These are phyloP conservation scores for Drosophila sp. DNA, from an alignment of 1,140 invertebrate species.

Conservation along the genomic window DNA sequence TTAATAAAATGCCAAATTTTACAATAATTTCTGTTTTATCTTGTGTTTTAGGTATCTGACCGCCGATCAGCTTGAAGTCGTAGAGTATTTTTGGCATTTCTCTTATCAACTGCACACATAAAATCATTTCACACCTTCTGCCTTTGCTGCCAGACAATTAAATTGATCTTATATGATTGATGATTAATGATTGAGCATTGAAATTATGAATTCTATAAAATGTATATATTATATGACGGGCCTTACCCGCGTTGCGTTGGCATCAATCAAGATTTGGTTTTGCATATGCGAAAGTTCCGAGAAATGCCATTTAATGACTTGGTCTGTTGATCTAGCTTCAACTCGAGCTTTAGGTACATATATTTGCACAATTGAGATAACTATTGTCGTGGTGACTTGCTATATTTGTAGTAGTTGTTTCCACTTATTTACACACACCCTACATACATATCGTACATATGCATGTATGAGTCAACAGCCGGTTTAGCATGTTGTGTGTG, in stretches of 20 bases:
- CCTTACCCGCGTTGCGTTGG: slow-evolving; percentile 16
- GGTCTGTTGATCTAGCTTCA: slow-evolving; percentile 16
- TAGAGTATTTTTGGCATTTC: neutral
- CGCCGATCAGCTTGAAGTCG: neutral
- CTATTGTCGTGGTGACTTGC: slow-evolving; percentile 61
- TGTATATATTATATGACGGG: slow-evolving; percentile 2
- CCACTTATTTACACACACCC: slow-evolving; percentile 43
- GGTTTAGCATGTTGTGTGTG: slow-evolving; percentile 62
- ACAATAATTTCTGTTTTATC: too few relatives aligned
- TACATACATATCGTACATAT: slow-evolving; percentile 16
- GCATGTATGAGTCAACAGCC: slow-evolving; percentile 67
- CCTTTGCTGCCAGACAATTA: neutral
- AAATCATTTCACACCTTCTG: slow-evolving; percentile 21
- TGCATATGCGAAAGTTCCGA: slow-evolving; percentile 26
- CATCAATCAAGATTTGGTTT: slow-evolving; percentile 26
- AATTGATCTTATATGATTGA: slow-evolving; percentile 20
- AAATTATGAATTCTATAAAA: neutral
- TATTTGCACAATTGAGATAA: slow-evolving; percentile 33
- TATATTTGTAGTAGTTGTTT: slow-evolving; percentile 40
- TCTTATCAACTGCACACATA: slow-evolving; percentile 6
- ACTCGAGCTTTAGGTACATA: slow-evolving; percentile 41
- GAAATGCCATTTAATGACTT: slow-evolving; percentile 28
- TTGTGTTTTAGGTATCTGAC: neutral
- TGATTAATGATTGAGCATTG: slow-evolving; percentile 21
- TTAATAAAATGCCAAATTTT: too few relatives aligned